Evolutionary conservation across 2,797 vertebrate species (phyloP).

Genomic region (Myotis planiceps): DNA sequence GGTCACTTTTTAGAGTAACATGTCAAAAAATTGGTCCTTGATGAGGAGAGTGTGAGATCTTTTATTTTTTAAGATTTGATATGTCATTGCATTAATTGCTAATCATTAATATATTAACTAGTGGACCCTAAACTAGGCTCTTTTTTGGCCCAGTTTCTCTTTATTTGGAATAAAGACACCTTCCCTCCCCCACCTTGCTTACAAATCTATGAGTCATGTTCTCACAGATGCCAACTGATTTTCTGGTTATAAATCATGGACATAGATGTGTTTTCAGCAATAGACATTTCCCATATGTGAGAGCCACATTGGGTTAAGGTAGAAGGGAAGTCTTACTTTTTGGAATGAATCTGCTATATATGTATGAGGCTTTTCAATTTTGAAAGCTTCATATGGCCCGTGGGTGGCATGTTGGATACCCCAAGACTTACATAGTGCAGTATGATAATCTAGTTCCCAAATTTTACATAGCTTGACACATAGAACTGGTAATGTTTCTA

Average conservation of each 20-base stretch:
- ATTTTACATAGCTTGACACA: constrained; percentile 76
- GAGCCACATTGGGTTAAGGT: constrained; percentile 56
- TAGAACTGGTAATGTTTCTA: constrained; percentile 77
- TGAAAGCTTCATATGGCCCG: constrained; percentile 79
- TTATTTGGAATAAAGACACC: not conserved
- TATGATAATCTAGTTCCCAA: constrained; percentile 73
- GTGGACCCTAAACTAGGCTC: not conserved
- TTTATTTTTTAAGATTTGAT: constrained; percentile 1
- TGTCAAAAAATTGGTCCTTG: not conserved
- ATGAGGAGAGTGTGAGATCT: not conserved
- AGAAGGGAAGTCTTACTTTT: constrained; percentile 58
- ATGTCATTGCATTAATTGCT: not conserved
- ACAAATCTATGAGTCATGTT: not conserved
- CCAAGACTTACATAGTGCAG: constrained; percentile 70
- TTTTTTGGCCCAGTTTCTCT: not conserved
- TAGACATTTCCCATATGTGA: constrained; percentile 65
- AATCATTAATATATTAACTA: constrained; percentile 12
- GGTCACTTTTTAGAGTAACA: not conserved
- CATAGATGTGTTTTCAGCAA: constrained; percentile 66
- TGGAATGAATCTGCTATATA: constrained; percentile 49
- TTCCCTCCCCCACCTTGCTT: not conserved
- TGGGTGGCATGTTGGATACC: constrained; percentile 80
- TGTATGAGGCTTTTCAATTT: constrained; percentile 66
- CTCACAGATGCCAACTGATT: constrained; percentile 31
- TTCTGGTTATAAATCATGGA: constrained; percentile 57